Conservation (phyloP, 2,797 vertebrate species). For the Onychomys arenicola region DNA sequence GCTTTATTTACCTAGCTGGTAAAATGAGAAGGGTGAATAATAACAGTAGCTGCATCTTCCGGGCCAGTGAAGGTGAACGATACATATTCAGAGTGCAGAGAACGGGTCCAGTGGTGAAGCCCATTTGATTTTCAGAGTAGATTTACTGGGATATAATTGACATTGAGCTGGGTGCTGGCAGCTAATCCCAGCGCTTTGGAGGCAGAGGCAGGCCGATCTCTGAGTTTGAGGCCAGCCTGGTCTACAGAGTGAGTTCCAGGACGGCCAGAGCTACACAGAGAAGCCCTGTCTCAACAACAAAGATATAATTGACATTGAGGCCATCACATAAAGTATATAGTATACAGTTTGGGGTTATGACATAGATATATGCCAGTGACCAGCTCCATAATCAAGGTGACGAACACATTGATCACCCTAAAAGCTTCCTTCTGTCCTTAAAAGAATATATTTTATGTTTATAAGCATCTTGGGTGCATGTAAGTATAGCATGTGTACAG, state of each 20-base stretch:
- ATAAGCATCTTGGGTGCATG: neutral
- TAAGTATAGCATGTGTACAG: neutral
- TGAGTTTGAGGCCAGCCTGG: neutral
- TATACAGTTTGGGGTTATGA: neutral
- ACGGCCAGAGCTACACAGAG: neutral
- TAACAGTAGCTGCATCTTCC: slow-evolving; percentile 30
- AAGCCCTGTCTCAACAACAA: neutral
- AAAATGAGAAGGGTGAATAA: slow-evolving; percentile 61
- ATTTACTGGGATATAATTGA: neutral
- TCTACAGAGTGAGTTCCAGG: neutral
- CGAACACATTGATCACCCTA: too few species aligned
- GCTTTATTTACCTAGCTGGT: slow-evolving; percentile 23
- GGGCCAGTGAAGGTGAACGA: slow-evolving; percentile 27
- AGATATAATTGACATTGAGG: neutral
- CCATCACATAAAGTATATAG: neutral
- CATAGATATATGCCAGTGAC: neutral
- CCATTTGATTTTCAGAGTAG: neutral
- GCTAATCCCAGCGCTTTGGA: neutral
- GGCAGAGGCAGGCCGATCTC: neutral
- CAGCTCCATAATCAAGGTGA: neutral
- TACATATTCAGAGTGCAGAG: neutral
- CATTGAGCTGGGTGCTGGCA: neutral
- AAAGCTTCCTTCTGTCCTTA: neutral
- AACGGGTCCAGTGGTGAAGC: neutral
- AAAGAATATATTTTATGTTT: neutral